Evolutionary conservation across 2,888 invertebrate species (phyloP).

Genomic region (Melieria omissa): DNA sequence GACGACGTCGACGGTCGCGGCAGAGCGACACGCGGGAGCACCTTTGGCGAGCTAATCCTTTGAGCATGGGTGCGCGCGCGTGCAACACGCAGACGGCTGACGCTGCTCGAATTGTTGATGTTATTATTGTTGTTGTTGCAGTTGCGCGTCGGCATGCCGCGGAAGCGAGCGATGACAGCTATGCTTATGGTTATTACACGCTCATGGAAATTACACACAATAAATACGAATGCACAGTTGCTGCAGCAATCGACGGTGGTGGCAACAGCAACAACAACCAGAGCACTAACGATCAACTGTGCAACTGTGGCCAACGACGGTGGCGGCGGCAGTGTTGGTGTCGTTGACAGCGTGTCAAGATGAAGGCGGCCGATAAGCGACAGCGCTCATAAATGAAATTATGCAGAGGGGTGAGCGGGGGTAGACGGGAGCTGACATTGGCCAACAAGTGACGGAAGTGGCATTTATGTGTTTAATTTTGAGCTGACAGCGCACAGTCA

Average conservation of each 20-base stretch:
- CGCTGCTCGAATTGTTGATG: constrained; percentile 1
- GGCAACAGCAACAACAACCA: too few relatives aligned
- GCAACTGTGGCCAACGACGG: background rate
- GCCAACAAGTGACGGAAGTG: too few relatives aligned
- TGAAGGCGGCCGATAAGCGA: constrained; percentile 19
- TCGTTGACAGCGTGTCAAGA: constrained; percentile 26
- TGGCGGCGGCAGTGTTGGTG: constrained; percentile 20
- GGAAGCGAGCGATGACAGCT: constrained; percentile 46
- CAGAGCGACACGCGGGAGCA: too few relatives aligned
- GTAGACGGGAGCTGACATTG: background rate
- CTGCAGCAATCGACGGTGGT: too few relatives aligned
- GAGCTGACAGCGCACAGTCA: constrained; percentile 28
- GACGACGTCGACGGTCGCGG: too few relatives aligned
- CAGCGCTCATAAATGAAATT: constrained; percentile 32
- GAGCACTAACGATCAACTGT: background rate
- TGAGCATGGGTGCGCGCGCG: too few relatives aligned
- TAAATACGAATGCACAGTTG: too few relatives aligned
- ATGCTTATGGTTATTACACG: constrained; percentile 46
- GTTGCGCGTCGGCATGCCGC: constrained; percentile 36
- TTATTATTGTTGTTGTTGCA: constrained; percentile 10
- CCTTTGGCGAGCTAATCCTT: too few relatives aligned
- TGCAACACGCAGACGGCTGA: too few relatives aligned
- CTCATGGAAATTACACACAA: constrained; percentile 33
- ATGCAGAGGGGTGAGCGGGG: constrained; percentile 10
- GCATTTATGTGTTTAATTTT: background rate